A percentile compares a stretch with the other conserved stretches of the same genome.
Conservation (phyloP, 2,888 invertebrate genomes). For the Mythimna vitellina region DNA sequence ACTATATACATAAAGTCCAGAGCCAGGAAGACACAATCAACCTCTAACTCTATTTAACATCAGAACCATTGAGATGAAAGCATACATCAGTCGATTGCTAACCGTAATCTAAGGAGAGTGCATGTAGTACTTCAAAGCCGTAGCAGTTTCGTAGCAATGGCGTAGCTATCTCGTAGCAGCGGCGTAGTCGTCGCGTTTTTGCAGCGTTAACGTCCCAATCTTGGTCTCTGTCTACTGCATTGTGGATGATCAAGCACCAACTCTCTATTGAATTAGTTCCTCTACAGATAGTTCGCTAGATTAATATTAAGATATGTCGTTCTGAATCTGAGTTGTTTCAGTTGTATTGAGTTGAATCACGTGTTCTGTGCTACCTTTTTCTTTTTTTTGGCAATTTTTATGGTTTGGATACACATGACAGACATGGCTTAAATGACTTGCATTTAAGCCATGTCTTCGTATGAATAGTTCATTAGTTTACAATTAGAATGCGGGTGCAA, state of each 20-base stretch:
- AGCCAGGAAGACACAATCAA: not conserved
- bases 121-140: constrained; percentile 45
- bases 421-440: too few relatives aligned
- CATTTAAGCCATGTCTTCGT: too few relatives aligned
- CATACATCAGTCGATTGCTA: constrained; percentile 62
- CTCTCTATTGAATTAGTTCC: constrained; percentile 55
- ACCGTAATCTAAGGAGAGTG: constrained; percentile 70
- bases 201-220: constrained; percentile 28
- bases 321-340: constrained; percentile 1
- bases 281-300: constrained; percentile 11
- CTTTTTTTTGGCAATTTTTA: too few relatives aligned
- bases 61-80: constrained; percentile 42
- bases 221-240: constrained; percentile 56
- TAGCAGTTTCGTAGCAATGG: constrained; percentile 28
- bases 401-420: too few relatives aligned
- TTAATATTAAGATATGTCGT: constrained; percentile 34
- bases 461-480: too few relatives aligned
- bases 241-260: constrained; percentile 53
- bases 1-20: not conserved
- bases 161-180: not conserved
- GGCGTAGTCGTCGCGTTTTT: not conserved
- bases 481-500: too few relatives aligned
- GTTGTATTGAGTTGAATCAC: constrained; percentile 15
- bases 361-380: not conserved
- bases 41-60: constrained; percentile 14